Evolutionary conservation across 2,797 vertebrate genomes (phyloP), one percentile per base, ranked within the genome.

Genomic region (Cuniculus paca): DNA sequence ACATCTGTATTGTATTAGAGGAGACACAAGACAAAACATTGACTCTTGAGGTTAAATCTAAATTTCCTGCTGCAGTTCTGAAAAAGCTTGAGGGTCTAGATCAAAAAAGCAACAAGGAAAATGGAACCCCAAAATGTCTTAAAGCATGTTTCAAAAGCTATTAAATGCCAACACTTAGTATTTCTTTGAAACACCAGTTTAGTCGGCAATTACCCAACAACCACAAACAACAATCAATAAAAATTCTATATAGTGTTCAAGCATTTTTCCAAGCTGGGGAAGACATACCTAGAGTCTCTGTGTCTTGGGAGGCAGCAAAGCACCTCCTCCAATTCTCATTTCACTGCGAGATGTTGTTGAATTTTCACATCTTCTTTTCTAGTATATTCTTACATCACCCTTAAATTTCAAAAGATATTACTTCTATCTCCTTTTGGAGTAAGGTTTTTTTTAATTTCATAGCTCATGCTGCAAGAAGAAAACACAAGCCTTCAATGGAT

Each of bases 21-120:
- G 96, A 98, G 98, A 98, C 98, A 98, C 98, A 98, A 98, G 98
- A 98, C 98, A 98, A 98, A 98, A 98, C 98, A 98, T 61, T 97
- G 98, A 98, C 98, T 98, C 98, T 98, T 98, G 98, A 98, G 98
- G 98, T 98, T 98, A 98, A 98, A 98, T 98, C 98, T 98, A 98
- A 98, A 98, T 98, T 98, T 99, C 98, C 98, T 98, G 98, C 98
- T 98, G 96, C 97, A 98, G 97, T 97, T 98, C 97, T 98, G 93
- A 97, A 95, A 98, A 78, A 97, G 97, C 97, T 98, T 98, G 97
- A 98, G 98, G 98, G 93, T 97, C 98, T 98, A 98, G 96, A 98
- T 96, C 60, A 98, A 98, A 98, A 98, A 98, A 96, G 95, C 96
- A 98, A 98, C 95, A 5, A 60, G 97, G 94, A 98, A 95, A 97